Evolutionary conservation across 2,797 vertebrate genomes (phyloP).

Genomic region (Poecile montanus): DNA sequence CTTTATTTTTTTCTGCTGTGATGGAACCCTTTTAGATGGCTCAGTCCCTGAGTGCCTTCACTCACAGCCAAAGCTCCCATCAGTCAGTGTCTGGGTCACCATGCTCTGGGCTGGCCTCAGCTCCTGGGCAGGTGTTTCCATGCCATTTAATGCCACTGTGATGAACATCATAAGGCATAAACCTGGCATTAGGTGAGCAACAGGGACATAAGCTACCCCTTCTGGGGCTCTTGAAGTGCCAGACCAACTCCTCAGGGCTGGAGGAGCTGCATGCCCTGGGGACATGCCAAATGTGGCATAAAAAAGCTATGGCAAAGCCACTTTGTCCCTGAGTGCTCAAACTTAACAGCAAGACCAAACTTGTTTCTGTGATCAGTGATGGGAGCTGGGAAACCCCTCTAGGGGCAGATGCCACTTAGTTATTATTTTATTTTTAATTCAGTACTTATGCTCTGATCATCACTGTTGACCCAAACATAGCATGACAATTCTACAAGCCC

Average conservation of each 20-base stretch:
- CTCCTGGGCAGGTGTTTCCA: not conserved
- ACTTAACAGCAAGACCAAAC: not conserved
- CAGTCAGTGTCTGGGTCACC: not conserved
- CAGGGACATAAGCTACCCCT: not conserved
- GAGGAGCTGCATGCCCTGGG: not conserved
- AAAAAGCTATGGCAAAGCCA: not conserved
- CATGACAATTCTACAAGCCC: not conserved
- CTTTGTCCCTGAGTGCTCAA: not conserved
- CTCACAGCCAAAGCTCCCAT: not conserved
- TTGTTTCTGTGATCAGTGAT: not conserved
- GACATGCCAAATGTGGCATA: not conserved
- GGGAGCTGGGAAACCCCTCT: not conserved
- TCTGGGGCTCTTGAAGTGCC: not conserved
- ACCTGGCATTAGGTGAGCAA: not conserved
- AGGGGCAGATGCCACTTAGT: not conserved
- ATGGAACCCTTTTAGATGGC: not conserved
- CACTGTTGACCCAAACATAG: accelerated
- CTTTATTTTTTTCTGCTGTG: not conserved
- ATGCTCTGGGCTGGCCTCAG: accelerated
- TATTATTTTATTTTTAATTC: not conserved
- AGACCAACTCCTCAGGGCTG: not conserved
- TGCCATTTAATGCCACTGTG: not conserved
- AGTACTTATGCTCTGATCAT: not conserved
- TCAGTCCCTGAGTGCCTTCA: not conserved
- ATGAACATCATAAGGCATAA: not conserved